Evolutionary conservation across 1,140 invertebrate genomes (phyloP).

Genomic region (Diprion similis): DNA sequence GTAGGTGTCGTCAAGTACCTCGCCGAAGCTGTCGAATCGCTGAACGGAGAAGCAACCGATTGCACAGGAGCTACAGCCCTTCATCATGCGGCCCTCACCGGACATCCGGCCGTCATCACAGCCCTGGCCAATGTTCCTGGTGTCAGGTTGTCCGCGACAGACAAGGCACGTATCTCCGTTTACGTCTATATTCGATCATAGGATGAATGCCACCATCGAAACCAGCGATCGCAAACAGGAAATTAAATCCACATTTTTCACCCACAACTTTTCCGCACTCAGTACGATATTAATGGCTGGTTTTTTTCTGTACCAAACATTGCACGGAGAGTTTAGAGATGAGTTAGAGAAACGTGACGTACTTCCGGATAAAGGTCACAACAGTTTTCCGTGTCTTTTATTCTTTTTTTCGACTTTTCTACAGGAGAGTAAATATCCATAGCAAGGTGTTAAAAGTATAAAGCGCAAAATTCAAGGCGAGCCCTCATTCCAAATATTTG

Average conservation of each 20-base stretch:
- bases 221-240: neutral
- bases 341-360: too few relatives aligned
- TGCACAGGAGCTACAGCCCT: slow-evolving; percentile 59
- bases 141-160: slow-evolving; percentile 65
- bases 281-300: too few relatives aligned
- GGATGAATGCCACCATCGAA: slow-evolving; percentile 29
- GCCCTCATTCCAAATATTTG: too few relatives aligned
- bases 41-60: slow-evolving; percentile 70
- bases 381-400: too few relatives aligned
- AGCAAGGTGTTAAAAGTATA: too few relatives aligned
- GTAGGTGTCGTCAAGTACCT: slow-evolving; percentile 69
- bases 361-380: too few relatives aligned
- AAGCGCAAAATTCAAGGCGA: too few relatives aligned
- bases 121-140: slow-evolving; percentile 67
- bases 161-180: slow-evolving; percentile 59
- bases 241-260: slow-evolving; percentile 9
- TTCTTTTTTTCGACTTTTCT: too few relatives aligned
- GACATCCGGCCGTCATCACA: slow-evolving; percentile 63
- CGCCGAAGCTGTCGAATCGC: slow-evolving; percentile 67
- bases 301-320: too few relatives aligned
- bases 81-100: slow-evolving; percentile 58
- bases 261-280: slow-evolving; percentile 20
- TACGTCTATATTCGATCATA: slow-evolving; percentile 26
- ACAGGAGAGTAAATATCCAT: too few relatives aligned
- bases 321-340: too few relatives aligned